Evolutionary conservation across 2,888 invertebrate species (phyloP).

Genomic region (Oxyscelio sp.): DNA sequence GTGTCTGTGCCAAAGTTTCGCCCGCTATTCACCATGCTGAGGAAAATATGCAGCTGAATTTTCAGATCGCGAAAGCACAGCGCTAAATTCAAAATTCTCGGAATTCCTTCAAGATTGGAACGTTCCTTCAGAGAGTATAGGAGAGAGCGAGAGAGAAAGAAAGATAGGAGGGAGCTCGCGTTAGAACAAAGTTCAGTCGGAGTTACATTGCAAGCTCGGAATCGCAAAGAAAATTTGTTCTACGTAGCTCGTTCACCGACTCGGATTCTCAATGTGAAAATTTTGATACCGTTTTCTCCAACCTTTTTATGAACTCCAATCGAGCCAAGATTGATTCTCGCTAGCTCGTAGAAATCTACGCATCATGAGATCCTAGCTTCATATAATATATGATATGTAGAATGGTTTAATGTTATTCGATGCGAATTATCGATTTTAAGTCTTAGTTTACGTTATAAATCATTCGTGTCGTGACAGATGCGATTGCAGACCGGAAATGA

Average conservation of each 20-base stretch:
- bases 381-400: background rate
- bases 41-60: conserved; percentile 80
- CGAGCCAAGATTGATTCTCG: conserved; percentile 12
- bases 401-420: conserved; percentile 37
- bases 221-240: no score
- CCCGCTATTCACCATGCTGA: conserved; percentile 71
- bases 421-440: conserved; percentile 57
- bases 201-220: no score
- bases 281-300: conserved; percentile 40
- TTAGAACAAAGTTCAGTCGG: no score
- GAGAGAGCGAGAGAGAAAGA: conserved; percentile 57
- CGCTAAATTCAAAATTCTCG: conserved; percentile 82
- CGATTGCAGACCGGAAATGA: conserved; percentile 69
- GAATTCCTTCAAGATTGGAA: conserved; percentile 84
- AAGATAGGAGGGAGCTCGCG: conserved; percentile 27
- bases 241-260: no score
- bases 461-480: conserved; percentile 61
- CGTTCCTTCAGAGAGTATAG: conserved; percentile 76
- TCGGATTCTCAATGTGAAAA: conserved; percentile 34
- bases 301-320: conserved; percentile 33
- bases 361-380: background rate
- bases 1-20: conserved; percentile 77
- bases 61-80: conserved; percentile 80
- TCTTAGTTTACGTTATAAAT: conserved; percentile 63
- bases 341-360: conserved; percentile 6